Evolutionary conservation across 2,113 vertebrate genomes (phyloP).

Genomic region (Cebus imitator): DNA sequence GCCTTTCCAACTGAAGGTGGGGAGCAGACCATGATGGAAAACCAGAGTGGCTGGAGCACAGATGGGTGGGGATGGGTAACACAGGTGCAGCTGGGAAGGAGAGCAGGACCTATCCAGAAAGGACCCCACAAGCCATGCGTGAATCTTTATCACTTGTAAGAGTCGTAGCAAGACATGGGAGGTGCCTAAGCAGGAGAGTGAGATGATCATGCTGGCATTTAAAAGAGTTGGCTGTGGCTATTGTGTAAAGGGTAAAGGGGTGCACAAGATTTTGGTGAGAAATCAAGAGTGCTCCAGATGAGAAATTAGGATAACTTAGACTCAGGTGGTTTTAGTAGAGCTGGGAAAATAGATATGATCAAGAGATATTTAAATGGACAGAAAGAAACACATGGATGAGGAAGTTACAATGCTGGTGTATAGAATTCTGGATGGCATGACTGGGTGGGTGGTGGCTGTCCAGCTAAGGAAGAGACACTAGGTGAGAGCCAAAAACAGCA

Average conservation of each 20-base stretch:
- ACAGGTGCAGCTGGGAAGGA: neutral
- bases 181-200: neutral
- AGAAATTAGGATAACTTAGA: neutral
- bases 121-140: neutral
- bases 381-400: neutral
- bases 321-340: neutral
- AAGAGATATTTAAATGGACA: neutral
- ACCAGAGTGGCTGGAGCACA: too few species aligned
- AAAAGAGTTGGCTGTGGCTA: neutral
- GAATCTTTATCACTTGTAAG: neutral
- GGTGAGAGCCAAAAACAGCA: neutral
- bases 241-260: neutral
- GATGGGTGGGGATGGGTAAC: neutral
- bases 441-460: too few species aligned
- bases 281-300: neutral
- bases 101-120: neutral
- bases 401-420: neutral
- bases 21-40: neutral
- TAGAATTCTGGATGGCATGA: neutral
- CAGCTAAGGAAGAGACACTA: neutral
- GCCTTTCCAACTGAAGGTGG: too few species aligned
- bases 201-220: neutral
- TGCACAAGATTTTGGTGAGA: neutral
- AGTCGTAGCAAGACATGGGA: neutral
- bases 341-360: neutral